Evolutionary conservation across 2,888 invertebrate genomes (phyloP).

Genomic region (Cephus pulcher): DNA sequence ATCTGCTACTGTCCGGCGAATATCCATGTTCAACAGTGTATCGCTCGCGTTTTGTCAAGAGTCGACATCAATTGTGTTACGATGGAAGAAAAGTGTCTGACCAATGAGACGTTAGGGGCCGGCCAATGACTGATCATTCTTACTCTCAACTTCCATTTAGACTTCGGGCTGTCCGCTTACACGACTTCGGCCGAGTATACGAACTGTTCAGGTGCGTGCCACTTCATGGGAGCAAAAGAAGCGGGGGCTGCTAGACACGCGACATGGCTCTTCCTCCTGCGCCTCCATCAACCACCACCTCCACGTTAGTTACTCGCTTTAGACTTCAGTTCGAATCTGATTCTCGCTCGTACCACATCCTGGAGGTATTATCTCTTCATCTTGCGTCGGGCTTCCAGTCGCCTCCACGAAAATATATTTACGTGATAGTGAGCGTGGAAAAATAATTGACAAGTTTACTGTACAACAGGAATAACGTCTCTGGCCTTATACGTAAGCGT

Average conservation of each 20-base stretch:
- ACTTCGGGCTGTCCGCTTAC: not conserved
- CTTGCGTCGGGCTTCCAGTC: not conserved
- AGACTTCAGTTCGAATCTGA: slow-evolving; percentile 36
- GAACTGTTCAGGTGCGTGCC: not conserved
- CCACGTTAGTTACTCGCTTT: not conserved
- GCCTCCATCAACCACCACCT: not conserved
- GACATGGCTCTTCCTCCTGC: slow-evolving; percentile 1
- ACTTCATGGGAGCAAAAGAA: not conserved
- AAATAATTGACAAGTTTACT: not conserved
- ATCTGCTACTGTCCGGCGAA: not conserved
- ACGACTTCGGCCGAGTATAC: not conserved
- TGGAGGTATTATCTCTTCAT: slow-evolving; percentile 9
- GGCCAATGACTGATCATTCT: slow-evolving; percentile 16
- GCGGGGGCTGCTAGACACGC: slow-evolving; percentile 14
- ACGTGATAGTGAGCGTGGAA: not conserved
- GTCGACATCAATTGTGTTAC: not conserved
- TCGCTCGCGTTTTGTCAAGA: not conserved
- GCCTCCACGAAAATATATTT: not conserved
- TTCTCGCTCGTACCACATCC: slow-evolving; percentile 28
- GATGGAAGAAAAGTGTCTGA: slow-evolving; percentile 22
- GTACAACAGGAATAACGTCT: not conserved
- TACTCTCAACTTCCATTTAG: not conserved
- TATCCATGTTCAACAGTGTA: not conserved
- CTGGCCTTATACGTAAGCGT: not conserved
- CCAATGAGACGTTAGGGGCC: slow-evolving; percentile 48